Conservation (phyloP, 2,888 invertebrate species). For the Cabera pusaria region DNA sequence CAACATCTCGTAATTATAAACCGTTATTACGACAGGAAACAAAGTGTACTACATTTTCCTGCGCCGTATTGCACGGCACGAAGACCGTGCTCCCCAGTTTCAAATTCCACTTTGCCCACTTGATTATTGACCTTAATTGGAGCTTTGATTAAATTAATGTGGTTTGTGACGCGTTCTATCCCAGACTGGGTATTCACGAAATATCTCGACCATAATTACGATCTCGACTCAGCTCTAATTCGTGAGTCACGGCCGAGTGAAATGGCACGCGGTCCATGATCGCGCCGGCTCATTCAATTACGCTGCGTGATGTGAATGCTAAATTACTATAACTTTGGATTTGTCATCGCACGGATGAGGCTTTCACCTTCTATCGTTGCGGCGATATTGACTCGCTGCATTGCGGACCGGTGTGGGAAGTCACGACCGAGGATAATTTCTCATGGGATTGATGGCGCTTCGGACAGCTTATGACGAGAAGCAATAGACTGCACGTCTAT, state of each 20-base stretch:
- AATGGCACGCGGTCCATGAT: conserved; percentile 68
- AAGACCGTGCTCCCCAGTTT: conserved; percentile 25
- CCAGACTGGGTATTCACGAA: conserved; percentile 64
- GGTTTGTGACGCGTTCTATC: conserved; percentile 57
- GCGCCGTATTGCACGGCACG: conserved; percentile 4
- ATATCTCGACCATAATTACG: conserved; percentile 73
- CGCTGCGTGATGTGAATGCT: conserved; percentile 69
- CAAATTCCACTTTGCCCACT: conserved; percentile 33
- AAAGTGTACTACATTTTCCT: conserved; percentile 19
- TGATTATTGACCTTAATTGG: conserved; percentile 63
- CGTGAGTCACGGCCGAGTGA: conserved; percentile 79
- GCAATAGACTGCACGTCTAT: conserved; percentile 46
- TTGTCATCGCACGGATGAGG: conserved; percentile 52
- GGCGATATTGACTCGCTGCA: conserved; percentile 33
- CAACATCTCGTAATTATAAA: conserved; percentile 9
- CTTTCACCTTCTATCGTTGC: conserved; percentile 63
- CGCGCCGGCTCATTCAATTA: conserved; percentile 69
- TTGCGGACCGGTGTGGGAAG: conserved; percentile 23
- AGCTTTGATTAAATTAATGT: conserved; percentile 59
- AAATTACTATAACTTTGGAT: conserved; percentile 50
- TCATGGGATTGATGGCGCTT: conserved; percentile 51
- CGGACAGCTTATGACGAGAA: conserved; percentile 49
- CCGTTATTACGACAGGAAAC: conserved; percentile 21
- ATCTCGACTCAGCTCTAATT: conserved; percentile 76
- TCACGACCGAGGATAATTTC: conserved; percentile 47